Conservation (phyloP, 2,113 vertebrate species). For the Fulica atra region DNA sequence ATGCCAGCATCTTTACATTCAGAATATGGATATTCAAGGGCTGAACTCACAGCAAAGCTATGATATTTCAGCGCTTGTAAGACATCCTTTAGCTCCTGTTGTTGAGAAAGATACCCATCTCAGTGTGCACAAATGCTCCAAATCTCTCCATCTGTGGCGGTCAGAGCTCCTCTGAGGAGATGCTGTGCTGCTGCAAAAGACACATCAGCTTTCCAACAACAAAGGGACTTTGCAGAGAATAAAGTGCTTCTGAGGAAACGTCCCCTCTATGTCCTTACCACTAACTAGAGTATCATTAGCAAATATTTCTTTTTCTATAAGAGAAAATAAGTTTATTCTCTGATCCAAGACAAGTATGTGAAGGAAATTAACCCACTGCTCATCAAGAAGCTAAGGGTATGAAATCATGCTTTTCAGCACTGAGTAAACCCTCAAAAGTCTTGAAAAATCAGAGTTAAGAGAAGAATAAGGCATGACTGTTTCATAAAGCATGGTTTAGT, state of each 20-base stretch:
- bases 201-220: neutral
- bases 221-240: accelerated
- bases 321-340: neutral
- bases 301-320: neutral
- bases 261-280: neutral
- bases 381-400: neutral
- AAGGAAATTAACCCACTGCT: neutral
- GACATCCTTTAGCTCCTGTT: neutral
- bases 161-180: neutral
- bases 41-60: neutral
- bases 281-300: neutral
- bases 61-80: too few relatives aligned
- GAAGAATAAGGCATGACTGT: neutral
- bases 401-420: neutral
- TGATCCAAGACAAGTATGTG: neutral
- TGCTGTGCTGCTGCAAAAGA: accelerated
- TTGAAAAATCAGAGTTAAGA: neutral
- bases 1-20: neutral
- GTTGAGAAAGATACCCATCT: neutral
- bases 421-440: neutral
- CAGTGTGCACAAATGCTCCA: neutral
- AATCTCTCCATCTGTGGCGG: neutral
- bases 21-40: neutral
- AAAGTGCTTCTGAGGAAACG: neutral
- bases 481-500: neutral